Evolutionary conservation across 2,797 vertebrate species (phyloP).

Genomic region (Pantherophis alleghaniensis): DNA sequence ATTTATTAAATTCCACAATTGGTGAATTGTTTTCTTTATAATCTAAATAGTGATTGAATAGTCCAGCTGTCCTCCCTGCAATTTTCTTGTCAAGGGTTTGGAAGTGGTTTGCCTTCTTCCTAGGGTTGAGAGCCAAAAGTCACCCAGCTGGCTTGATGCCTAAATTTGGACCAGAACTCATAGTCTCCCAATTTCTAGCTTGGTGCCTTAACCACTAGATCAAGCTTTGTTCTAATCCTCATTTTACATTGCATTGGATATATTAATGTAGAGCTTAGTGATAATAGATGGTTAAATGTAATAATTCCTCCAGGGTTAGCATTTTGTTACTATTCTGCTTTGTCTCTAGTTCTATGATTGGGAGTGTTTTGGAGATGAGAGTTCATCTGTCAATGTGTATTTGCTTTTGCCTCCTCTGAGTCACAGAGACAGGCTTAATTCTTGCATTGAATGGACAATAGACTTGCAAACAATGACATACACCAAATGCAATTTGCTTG

Average conservation of each 20-base stretch:
- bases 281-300: not conserved
- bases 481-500: not conserved
- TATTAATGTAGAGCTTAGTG: not conserved
- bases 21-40: not conserved
- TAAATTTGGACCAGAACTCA: not conserved
- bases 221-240: not conserved
- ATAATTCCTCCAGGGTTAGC: not conserved
- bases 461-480: not conserved
- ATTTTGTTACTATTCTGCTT: not conserved
- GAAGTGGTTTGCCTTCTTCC: not conserved
- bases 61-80: not conserved
- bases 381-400: not conserved
- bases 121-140: not conserved
- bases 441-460: not conserved
- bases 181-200: not conserved
- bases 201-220: not conserved
- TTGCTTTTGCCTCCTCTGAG: not conserved
- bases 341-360: not conserved
- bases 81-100: not conserved
- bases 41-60: not conserved
- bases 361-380: not conserved
- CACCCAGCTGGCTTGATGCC: not conserved
- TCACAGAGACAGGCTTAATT: not conserved
- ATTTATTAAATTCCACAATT: not conserved
- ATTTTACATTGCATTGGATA: not conserved